Evolutionary conservation across 2,113 vertebrate genomes (phyloP).

Genomic region (Butorides virescens): DNA sequence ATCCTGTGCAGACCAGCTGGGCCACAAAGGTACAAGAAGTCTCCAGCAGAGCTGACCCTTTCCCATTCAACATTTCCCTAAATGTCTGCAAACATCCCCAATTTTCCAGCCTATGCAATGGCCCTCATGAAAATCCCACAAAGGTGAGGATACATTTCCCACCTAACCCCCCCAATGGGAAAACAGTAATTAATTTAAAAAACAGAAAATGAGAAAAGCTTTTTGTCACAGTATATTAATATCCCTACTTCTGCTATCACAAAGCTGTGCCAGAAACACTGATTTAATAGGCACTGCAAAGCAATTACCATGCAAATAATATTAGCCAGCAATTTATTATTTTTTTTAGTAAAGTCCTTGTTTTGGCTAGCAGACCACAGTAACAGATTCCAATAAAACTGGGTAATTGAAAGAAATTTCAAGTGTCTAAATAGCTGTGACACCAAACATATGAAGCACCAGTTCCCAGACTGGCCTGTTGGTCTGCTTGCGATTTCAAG

Average conservation of each 20-base stretch:
- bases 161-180: neutral
- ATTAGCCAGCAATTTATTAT: slow-evolving; percentile 42
- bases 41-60: neutral
- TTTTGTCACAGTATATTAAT: slow-evolving; percentile 47
- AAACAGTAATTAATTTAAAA: neutral
- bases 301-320: slow-evolving; percentile 67
- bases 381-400: slow-evolving; percentile 32
- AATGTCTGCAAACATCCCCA: neutral
- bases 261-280: slow-evolving; percentile 50
- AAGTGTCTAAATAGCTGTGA: slow-evolving; percentile 44
- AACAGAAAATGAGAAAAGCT: neutral
- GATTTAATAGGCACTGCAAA: slow-evolving; percentile 58
- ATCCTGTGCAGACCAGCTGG: neutral
- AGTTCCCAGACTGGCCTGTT: neutral
- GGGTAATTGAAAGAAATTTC: slow-evolving; percentile 47
- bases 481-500: neutral
- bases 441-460: slow-evolving; percentile 21
- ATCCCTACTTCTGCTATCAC: slow-evolving; percentile 21
- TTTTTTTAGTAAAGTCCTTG: slow-evolving; percentile 37
- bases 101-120: neutral
- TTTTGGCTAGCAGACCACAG: slow-evolving; percentile 47
- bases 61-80: neutral
- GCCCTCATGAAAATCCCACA: neutral
- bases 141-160: neutral
- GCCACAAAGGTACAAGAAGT: neutral